Evolutionary conservation across 2,113 vertebrate species (phyloP).

Genomic region (human (Homo sapiens)): GRCh38 chr7:78250501-78251000

Average conservation of each 20-base stretch:
- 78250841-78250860: not conserved
- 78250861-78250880: not conserved
- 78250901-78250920: not conserved
- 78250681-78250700: slow-evolving; percentile 13
- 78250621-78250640: slow-evolving; percentile 7
- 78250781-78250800: not conserved
- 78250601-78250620: not conserved
- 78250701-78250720: slow-evolving; percentile 11
- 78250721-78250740: slow-evolving; percentile 15
- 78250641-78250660: not conserved
- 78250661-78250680: not conserved
- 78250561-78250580: not conserved
- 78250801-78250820: not conserved
- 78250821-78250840: not conserved
- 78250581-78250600: not conserved
- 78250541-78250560: not conserved
- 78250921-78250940: not conserved
- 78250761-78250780: not conserved
- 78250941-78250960: not conserved
- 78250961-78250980: not conserved
- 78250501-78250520: not conserved
- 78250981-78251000: not conserved
- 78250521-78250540: not conserved
- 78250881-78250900: not conserved
- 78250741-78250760: not conserved